Evolutionary conservation across 2,797 vertebrate species (phyloP).

Genomic region (Tragopan temminckii): DNA sequence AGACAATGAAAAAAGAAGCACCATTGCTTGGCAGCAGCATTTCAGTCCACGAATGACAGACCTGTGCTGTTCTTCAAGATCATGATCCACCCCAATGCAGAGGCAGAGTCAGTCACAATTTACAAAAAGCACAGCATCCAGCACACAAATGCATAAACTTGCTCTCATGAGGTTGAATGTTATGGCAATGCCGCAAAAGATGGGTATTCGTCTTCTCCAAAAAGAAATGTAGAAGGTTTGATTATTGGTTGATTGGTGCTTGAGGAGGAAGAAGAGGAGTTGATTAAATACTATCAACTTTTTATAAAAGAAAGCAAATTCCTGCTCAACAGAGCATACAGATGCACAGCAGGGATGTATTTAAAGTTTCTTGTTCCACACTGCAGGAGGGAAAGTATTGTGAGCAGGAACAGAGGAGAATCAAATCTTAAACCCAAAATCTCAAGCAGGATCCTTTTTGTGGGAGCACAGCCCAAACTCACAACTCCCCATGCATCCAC

Average conservation of each 20-base stretch:
- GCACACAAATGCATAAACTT: neutral
- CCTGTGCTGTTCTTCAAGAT: neutral
- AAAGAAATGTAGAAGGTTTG: neutral
- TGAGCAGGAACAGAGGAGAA: neutral
- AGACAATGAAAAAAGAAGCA: neutral
- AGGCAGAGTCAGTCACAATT: neutral
- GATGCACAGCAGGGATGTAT: neutral
- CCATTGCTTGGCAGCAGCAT: neutral
- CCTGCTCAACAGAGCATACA: neutral
- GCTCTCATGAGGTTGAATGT: neutral
- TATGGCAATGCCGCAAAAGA: neutral
- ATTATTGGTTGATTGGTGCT: neutral
- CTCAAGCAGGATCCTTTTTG: neutral
- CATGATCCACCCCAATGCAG: neutral
- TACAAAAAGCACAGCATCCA: neutral
- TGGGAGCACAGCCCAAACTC: neutral
- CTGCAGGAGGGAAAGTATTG: neutral
- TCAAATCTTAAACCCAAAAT: neutral
- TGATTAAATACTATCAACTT: neutral
- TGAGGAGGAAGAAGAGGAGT: accelerated
- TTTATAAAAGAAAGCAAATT: neutral
- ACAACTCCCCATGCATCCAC: neutral
- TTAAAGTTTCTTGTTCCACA: neutral
- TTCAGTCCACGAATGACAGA: neutral
- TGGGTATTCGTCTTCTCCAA: neutral